A percentile compares a stretch with the other conserved stretches of the same genome.
Conservation (phyloP, 2,113 vertebrate species). For the Tupaia tana region DNA sequence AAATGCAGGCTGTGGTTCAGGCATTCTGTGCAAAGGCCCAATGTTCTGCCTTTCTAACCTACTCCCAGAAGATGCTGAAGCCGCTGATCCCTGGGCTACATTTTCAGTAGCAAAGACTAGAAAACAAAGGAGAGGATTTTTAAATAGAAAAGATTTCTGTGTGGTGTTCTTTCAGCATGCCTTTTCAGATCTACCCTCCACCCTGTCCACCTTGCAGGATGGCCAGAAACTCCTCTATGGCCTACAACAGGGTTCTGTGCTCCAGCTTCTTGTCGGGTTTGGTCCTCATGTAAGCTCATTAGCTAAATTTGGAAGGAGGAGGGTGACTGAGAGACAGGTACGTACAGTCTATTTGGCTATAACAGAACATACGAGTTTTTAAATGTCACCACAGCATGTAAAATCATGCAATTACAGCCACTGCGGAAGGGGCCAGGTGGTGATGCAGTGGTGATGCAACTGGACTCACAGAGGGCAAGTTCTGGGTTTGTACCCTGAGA, state of each 20-base stretch:
- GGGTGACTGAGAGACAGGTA: not conserved
- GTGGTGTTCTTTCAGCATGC: not conserved
- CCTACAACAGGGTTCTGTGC: not conserved
- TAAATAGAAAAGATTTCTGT: not conserved
- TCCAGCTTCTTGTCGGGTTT: not conserved
- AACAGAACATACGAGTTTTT: not conserved
- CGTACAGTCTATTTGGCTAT: not conserved
- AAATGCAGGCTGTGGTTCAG: not conserved
- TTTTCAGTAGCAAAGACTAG: not conserved
- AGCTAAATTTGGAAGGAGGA: not conserved
- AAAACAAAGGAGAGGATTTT: slow-evolving; percentile 40
- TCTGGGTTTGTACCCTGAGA: too few species aligned
- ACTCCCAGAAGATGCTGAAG: not conserved
- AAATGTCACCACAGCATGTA: not conserved
- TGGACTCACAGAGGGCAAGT: too few species aligned
- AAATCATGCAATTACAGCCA: not conserved
- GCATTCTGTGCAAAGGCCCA: not conserved
- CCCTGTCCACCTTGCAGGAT: not conserved
- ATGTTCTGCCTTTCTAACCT: not conserved
- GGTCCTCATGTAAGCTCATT: not conserved
- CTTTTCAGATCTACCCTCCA: not conserved
- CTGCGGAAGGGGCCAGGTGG: too few species aligned
- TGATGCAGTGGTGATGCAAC: too few species aligned
- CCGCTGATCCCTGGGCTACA: not conserved
- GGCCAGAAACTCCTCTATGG: not conserved